Conservation (phyloP, 2,113 vertebrate genomes). For the Sclerurus mexicanus region DNA sequence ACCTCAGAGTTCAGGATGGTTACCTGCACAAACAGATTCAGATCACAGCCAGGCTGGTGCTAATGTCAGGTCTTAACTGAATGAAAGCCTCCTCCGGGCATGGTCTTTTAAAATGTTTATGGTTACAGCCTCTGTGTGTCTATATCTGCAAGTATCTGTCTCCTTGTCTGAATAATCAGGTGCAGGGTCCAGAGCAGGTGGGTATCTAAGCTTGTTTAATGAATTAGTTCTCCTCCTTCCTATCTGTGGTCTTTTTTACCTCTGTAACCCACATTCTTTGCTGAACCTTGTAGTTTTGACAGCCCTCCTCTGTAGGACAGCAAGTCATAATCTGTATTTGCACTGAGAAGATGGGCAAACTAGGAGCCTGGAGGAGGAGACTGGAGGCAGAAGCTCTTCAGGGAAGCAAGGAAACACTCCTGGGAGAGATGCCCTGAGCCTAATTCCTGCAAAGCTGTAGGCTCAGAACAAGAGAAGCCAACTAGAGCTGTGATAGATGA, state of each 20-base stretch:
- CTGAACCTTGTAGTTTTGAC: not conserved
- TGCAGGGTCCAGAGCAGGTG: not conserved
- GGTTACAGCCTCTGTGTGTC: not conserved
- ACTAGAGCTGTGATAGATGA: not conserved
- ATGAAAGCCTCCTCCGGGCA: not conserved
- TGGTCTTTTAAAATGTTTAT: not conserved
- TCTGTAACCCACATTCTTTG: not conserved
- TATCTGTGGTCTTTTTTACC: not conserved
- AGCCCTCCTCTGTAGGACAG: not conserved
- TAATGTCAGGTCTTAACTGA: not conserved
- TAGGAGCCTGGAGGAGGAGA: not conserved
- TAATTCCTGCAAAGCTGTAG: not conserved
- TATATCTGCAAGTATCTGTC: not conserved
- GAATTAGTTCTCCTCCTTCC: not conserved
- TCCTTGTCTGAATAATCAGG: not conserved
- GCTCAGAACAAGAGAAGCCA: not conserved
- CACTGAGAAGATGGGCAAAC: not conserved
- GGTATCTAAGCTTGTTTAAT: not conserved
- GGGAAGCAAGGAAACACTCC: not conserved
- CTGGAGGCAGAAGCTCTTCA: not conserved
- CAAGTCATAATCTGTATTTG: not conserved
- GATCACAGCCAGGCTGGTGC: not conserved
- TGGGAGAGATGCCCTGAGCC: not conserved
- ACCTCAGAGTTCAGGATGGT: not conserved
- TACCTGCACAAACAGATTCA: slow-evolving; percentile 5